Percentiles rank a stretch among this genome's conserved stretches.
phyloP scores from a whole-genome alignment of 2,888 invertebrate species.

The Stratiomys singularior region DNA sequence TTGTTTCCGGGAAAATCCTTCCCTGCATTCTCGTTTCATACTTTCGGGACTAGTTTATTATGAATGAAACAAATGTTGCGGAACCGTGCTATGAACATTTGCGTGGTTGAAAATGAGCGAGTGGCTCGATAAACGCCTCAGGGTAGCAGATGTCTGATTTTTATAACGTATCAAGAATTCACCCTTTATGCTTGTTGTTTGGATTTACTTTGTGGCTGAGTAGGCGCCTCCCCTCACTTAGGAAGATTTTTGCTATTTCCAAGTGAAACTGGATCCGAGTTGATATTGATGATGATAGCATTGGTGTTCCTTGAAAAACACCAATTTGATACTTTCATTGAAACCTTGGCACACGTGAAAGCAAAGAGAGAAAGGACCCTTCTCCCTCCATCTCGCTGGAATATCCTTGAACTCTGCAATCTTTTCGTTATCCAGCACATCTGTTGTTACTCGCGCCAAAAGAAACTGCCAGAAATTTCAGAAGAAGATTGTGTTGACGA shows the following conservation, averaged over 20 bases:
- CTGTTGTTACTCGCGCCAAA: background rate
- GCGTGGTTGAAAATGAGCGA: background rate
- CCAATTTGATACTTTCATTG: slow-evolving; percentile 9
- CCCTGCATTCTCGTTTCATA: background rate
- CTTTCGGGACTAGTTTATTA: background rate
- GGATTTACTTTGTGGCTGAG: background rate
- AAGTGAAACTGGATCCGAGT: slow-evolving; percentile 10
- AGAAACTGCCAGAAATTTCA: background rate
- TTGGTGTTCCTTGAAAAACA: background rate
- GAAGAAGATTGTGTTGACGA: slow-evolving; percentile 10
- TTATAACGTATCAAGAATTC: slow-evolving; percentile 26
- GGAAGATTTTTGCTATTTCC: background rate
- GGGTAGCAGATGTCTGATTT: slow-evolving; percentile 19
- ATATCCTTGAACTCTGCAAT: background rate
- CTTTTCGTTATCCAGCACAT: background rate
- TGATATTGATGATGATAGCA: slow-evolving; percentile 8
- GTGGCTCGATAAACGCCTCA: background rate
- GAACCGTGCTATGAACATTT: background rate
- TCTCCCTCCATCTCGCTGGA: background rate
- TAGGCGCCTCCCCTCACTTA: background rate
- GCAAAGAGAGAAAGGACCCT: no score
- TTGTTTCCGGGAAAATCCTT: no score
- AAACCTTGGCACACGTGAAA: background rate
- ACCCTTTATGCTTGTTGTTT: background rate
- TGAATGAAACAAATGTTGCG: background rate